Conservation (phyloP, 2,113 vertebrate genomes). For the Anseranas semipalmata region DNA sequence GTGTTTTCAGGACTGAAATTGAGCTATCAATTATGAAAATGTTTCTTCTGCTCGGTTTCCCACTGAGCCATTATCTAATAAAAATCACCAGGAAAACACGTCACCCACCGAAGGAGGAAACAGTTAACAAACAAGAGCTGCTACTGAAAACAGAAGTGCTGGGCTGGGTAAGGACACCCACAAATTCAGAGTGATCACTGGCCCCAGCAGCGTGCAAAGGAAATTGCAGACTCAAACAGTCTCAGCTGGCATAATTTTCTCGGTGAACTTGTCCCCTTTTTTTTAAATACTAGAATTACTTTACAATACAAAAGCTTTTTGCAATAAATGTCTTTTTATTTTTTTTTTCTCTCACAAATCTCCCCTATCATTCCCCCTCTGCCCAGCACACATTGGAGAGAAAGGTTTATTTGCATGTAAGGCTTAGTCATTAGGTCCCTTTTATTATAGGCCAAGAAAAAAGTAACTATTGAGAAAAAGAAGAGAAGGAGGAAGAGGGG, state of each 20-base stretch:
- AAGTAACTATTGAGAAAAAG: slow-evolving; percentile 19
- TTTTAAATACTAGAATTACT: slow-evolving; percentile 29
- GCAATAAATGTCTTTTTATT: not conserved
- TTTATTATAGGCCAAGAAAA: not conserved
- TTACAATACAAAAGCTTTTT: not conserved
- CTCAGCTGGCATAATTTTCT: slow-evolving; percentile 23
- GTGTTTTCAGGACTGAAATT: slow-evolving; percentile 69
- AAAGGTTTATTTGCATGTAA: not conserved
- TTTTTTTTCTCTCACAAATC: not conserved
- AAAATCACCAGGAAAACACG: slow-evolving; percentile 44
- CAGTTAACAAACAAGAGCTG: slow-evolving; percentile 39
- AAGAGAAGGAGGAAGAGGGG: not conserved
- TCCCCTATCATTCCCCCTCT: not conserved
- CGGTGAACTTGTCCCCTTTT: not conserved
- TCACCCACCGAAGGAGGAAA: slow-evolving; percentile 27
- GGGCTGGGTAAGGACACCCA: not conserved
- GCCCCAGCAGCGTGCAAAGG: not conserved
- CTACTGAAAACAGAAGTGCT: not conserved
- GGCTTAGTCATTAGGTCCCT: not conserved
- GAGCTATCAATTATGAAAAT: slow-evolving; percentile 73
- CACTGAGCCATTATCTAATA: slow-evolving; percentile 49
- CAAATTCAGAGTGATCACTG: slow-evolving; percentile 23
- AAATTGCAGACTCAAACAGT: slow-evolving; percentile 34
- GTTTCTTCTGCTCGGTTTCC: slow-evolving; percentile 72
- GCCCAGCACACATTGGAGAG: not conserved